Evolutionary conservation across 2,797 vertebrate species (phyloP), one percentile per base, ranked within the genome.

Genomic region (Neosalanx taihuensis): DNA sequence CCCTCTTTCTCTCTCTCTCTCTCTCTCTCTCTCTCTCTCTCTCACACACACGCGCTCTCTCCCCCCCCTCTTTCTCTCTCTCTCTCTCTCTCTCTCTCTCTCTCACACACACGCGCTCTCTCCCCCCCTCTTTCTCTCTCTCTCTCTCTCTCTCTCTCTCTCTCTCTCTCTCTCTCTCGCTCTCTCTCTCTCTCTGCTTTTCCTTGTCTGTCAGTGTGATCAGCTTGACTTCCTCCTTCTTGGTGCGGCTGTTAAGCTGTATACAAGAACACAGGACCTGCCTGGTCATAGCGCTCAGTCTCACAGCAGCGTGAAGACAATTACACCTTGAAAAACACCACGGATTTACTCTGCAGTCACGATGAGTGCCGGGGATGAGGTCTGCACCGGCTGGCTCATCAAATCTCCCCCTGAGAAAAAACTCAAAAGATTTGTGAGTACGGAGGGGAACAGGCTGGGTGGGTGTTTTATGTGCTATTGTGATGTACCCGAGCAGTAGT

Each of bases 371-470:
- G 97, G 94, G 85, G 96, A 97, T 91, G 93, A 95, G 72, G 96
- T 99, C 79, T 97, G 94, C 91, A 95, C 91, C 6, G 97, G 97
- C 87, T 99, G 97, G 97, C 96, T 99, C 80, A 95, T 98, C 89
- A 99, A 98, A 93, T 98, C 97, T 60, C 97, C 97, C 82, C 97
- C 97, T 1, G 97, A 98, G 90, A 97, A 94, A 91, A 98, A 99
- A 89, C 93, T 99, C 61, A 98, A 97, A 92, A 92, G 97, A 95
- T 98, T 97, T 87, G 97, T 99, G 92, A 98, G 97, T 99, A 90
- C 67, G 70, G 79, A 72, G 23, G 23, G 23, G 23, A 76, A 77
- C 72, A 79, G 66, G 18, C 64, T 3, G 75, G 76, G 58, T 53
- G 62, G 18, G 64, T 65, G 35, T 13, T 81, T 78, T 84, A 78